phyloP scores from a whole-genome alignment of 2,888 invertebrate species.

The Microctonus hyperodae region DNA sequence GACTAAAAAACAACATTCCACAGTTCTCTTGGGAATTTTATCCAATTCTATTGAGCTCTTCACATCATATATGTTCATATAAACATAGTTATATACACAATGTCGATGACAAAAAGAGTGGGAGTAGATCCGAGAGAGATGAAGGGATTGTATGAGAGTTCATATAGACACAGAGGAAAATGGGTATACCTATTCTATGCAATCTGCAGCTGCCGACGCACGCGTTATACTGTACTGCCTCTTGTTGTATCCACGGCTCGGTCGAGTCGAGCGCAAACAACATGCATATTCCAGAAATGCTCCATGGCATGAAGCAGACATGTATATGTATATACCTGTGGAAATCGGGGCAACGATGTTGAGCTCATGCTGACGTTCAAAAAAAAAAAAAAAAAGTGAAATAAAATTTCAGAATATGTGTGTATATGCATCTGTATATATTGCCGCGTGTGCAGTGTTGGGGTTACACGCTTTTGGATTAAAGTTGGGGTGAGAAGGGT shows the following conservation, averaged over 20 bases:
- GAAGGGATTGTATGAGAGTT: neutral
- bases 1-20: neutral
- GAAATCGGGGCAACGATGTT: neutral
- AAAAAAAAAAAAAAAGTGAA: neutral
- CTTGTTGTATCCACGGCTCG: constrained; percentile 7
- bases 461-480: neutral
- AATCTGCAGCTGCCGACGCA: constrained; percentile 32
- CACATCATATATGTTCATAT: neutral
- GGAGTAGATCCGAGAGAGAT: neutral
- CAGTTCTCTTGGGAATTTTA: neutral
- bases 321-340: neutral
- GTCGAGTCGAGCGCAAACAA: constrained; percentile 33
- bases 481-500: neutral
- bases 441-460: neutral
- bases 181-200: neutral
- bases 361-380: constrained; percentile 6
- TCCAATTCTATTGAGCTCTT: neutral
- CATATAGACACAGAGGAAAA: neutral
- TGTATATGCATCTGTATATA: no score
- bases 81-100: neutral
- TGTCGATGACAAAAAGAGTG: neutral
- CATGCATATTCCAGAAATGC: constrained; percentile 33
- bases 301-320: neutral
- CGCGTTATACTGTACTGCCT: constrained; percentile 27
- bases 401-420: no score